A percentile compares a stretch with the other conserved stretches of the same genome.
Conservation (phyloP, 2,888 invertebrate genomes). For the Sialis fuliginosa region DNA sequence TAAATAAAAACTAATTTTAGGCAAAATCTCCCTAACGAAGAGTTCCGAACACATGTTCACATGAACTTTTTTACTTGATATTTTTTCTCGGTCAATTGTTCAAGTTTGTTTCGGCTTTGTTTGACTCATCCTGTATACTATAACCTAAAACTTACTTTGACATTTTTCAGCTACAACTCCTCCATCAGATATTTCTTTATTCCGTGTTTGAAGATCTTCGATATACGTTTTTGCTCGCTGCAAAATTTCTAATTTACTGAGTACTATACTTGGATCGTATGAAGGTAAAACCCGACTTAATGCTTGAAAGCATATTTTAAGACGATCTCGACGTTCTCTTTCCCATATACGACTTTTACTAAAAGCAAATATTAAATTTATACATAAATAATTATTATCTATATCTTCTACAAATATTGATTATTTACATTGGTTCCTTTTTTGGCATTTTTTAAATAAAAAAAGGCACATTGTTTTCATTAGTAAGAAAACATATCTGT, state of each 20-base stretch:
- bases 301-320: slow-evolving; percentile 34
- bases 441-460: neutral
- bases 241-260: slow-evolving; percentile 26
- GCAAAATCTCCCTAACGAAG: no score
- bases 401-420: neutral
- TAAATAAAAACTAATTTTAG: no score
- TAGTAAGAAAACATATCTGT: no score
- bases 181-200: slow-evolving; percentile 17
- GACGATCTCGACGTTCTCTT: slow-evolving; percentile 44
- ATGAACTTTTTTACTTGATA: no score
- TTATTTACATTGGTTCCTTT: slow-evolving; percentile 1
- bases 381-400: neutral
- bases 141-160: neutral
- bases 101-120: no score
- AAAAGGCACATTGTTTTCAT: no score
- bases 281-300: slow-evolving; percentile 31
- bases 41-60: no score
- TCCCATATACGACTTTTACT: slow-evolving; percentile 53
- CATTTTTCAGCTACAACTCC: slow-evolving; percentile 3
- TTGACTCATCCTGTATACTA: no score
- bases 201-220: slow-evolving; percentile 21
- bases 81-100: no score
- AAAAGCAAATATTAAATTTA: slow-evolving; percentile 12
- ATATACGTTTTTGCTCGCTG: slow-evolving; percentile 23
- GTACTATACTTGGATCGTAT: slow-evolving; percentile 24